Base-by-base conservation (phyloP, 2,797 vertebrate genomes). In the Gobionotothen gibberifrons region DNA sequence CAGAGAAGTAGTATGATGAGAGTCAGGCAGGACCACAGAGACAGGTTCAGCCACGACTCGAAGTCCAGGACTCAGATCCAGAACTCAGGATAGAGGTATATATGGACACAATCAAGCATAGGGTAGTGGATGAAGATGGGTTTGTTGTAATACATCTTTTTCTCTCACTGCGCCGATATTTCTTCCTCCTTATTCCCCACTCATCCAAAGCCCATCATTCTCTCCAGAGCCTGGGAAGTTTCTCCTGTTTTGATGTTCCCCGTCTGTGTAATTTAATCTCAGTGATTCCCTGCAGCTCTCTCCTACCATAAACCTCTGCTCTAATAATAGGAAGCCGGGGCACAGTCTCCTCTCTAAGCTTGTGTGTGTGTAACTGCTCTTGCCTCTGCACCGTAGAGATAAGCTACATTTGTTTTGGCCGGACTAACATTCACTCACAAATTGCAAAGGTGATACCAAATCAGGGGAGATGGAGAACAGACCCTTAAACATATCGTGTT, bases 261-360 rank as follows among this genome's bases (percentile, higher is more conserved):
- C 44, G 76, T 90, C 90, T 92, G 89, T 93, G 93, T 93, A 92
- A 93, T 95, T 94, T 94, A 87, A 94, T 94, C 91, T 92, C 80
- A 83, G 89, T 74, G 86, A 90, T 88, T 93, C 93, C 92, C 92
- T 89, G 86, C 87, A 91, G 92, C 89, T 88, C 88, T 90, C 83
- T 67, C 72, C 47, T 15, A 84, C 86, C 88, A 91, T 92, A 93
- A 93, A 94, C 89, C 92, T 93, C 90, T 68, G 79, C 86, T 89
- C 92, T 93, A 93, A 93, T 90, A 94, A 92, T 91, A 91, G 90
- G 86, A 93, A 90, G 79, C 89, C 79, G 80, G 69, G 92, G 85
- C 89, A 73, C 87, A 86, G 90, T 84, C 91, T 92, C 82, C 85
- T 82, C 85, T 93, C 85, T 92, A 92, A 93, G 87, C 83, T 60